Conservation (phyloP, 37 sponge, comb jelly and placozoan genomes). For the Amphimedon queenslandica region DNA sequence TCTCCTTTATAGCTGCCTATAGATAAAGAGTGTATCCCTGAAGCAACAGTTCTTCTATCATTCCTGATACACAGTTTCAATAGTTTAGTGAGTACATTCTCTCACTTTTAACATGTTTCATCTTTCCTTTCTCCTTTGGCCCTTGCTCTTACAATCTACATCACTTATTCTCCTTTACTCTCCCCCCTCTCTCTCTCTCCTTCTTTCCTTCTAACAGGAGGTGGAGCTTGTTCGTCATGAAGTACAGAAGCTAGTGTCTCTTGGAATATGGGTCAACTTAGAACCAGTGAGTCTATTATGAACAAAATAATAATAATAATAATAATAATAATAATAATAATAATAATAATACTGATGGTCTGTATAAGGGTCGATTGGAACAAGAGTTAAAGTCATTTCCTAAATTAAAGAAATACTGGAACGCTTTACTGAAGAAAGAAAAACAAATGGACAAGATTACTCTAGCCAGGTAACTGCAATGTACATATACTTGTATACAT, state of each 20-base stretch:
- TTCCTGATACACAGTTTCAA: slow-evolving; percentile 97
- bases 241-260: slow-evolving; percentile 81
- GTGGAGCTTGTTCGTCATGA: slow-evolving; percentile 88
- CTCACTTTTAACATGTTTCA: neutral
- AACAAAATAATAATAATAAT: neutral
- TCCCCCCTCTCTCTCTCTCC: too few relatives aligned
- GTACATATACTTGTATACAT: slow-evolving; percentile 5
- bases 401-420: slow-evolving; percentile 74
- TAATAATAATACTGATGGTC: neutral
- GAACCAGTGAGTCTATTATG: slow-evolving; percentile 38
- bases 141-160: too few relatives aligned
- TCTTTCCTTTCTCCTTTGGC: neutral
- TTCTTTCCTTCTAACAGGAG: too few relatives aligned
- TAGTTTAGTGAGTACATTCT: slow-evolving; percentile 76
- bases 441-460: slow-evolving; percentile 48
- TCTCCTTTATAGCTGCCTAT: slow-evolving; percentile 32
- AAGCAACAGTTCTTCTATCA: slow-evolving; percentile 69
- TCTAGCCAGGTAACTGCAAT: slow-evolving; percentile 26
- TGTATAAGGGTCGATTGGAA: slow-evolving; percentile 47
- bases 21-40: too few relatives aligned
- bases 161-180: too few relatives aligned
- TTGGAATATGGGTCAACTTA: slow-evolving; percentile 79
- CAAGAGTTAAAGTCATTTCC: slow-evolving; percentile 59
- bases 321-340: neutral
- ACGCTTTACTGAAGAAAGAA: slow-evolving; percentile 69